Percentiles rank a stretch among this genome's conserved stretches.
Conservation (phyloP, 2,888 invertebrate genomes). For the Acanthosepion lycidas region DNA sequence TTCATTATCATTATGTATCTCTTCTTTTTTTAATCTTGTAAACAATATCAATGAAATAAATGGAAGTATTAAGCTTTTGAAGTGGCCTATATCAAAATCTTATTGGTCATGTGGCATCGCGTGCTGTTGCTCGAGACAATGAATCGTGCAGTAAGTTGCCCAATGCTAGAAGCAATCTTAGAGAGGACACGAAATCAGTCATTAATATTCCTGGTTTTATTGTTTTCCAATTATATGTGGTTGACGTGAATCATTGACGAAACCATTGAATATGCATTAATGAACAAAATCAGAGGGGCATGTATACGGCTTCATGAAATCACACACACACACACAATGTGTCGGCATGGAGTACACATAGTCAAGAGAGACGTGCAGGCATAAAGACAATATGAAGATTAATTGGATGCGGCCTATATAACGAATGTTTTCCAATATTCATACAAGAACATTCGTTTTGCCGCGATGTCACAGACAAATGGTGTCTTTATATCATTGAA, state of each 20-base stretch:
- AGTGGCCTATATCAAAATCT: background rate
- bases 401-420: too few relatives aligned
- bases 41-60: background rate
- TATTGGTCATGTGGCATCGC: background rate
- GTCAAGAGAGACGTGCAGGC: too few relatives aligned
- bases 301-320: background rate
- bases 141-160: background rate
- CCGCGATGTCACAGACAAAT: too few relatives aligned
- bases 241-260: too few relatives aligned
- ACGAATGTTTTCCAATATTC: too few relatives aligned
- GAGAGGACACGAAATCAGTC: background rate
- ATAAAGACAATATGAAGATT: too few relatives aligned
- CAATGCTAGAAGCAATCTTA: background rate
- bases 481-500: too few relatives aligned
- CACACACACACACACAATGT: background rate
- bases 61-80: background rate
- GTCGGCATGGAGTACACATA: too few relatives aligned
- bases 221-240: background rate
- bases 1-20: too few relatives aligned
- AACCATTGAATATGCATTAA: background rate
- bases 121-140: background rate
- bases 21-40: background rate
- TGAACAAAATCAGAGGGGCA: background rate
- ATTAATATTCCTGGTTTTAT: background rate
- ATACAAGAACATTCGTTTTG: too few relatives aligned